Base-by-base conservation (phyloP, 2,113 vertebrate genomes). In the Tauraco erythrolophus region DNA sequence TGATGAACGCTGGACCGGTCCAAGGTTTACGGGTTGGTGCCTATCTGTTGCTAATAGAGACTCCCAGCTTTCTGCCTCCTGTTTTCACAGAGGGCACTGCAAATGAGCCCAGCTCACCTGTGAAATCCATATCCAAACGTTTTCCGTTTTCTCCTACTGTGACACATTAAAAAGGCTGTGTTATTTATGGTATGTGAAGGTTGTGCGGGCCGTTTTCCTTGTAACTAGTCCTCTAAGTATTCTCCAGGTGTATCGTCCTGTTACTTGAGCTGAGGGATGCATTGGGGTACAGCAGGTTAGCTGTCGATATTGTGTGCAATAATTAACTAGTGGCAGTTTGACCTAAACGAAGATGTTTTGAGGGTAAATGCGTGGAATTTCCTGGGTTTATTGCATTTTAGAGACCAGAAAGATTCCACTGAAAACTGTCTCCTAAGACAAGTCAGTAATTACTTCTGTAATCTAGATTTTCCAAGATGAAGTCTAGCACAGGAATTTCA, bases 171-270 rank as follows among this genome's bases (percentile, higher is more conserved):
- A 58, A 46, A 46, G 45, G 16, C 19, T 35, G 60, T 30, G 39
- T 22, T 43, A 28, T 9, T 45, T 39, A 18, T 18, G 37, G 54
- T 35, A 5, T 3, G 19, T 14, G 14, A 14, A 14, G 30, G 33
- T 7, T 25, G 18, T 41, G 10, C 2, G 2, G 25, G 48, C 25
- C 0, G 0, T 58, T 76, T 56, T 31, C n/a, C 23, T 11, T 28
- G 33, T 56, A n/a, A n/a, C 27, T 6, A 4, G 35, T 30, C 37
- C 31, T 74, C 11, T 31, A 13, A 50, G n/a, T 17, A 3, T 57
- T 65, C 48, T 33, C 16, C 3, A 24, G 4, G 11, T 4, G 25
- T 10, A 18, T 46, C 13, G 1, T 18, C n/a, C 28, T 56, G 23
- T 53, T 37, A 8, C 39, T 25, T 5, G n/a, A 41, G n/a, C 62